These are phyloP conservation scores for Pseudolaguvia tuberculata DNA, from an alignment of 2,113 vertebrate genomes.

Conservation along the genomic window DNA sequence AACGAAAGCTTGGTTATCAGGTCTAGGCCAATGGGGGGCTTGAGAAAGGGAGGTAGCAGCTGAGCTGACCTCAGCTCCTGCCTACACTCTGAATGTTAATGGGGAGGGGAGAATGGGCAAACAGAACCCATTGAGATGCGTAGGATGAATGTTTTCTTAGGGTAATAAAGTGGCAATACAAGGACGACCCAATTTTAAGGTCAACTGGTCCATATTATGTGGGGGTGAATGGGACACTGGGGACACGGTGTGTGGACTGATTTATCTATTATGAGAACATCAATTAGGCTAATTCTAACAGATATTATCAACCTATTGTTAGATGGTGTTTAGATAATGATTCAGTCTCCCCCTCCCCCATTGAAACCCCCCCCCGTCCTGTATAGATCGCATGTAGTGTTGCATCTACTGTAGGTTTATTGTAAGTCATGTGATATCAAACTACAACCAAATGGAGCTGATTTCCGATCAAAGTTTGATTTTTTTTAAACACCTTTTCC, in stretches of 20 bases:
- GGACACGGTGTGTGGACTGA: slow-evolving; percentile 23
- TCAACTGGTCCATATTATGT: slow-evolving; percentile 54
- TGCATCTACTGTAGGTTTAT: background rate
- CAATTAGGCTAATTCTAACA: slow-evolving; percentile 33
- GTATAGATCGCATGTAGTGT: background rate
- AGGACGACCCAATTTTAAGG: slow-evolving; percentile 61
- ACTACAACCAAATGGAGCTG: slow-evolving; percentile 27
- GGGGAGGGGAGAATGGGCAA: slow-evolving; percentile 64
- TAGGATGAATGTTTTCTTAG: slow-evolving; percentile 70
- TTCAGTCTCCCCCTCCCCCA: too few relatives aligned
- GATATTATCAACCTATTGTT: slow-evolving; percentile 34
- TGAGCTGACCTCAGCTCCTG: slow-evolving; percentile 50
- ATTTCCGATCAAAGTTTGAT: slow-evolving; percentile 7
- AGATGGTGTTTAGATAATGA: background rate
- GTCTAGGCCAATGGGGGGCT: slow-evolving; percentile 56
- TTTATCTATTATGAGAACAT: slow-evolving; percentile 38
- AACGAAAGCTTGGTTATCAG: slow-evolving; percentile 62
- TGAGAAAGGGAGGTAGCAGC: slow-evolving; percentile 39
- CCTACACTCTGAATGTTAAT: slow-evolving; percentile 70
- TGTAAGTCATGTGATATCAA: background rate
- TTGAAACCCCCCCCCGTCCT: background rate
- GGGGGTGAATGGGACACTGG: slow-evolving; percentile 19
- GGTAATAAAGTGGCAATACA: slow-evolving; percentile 68
- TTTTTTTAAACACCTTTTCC: slow-evolving; percentile 7
- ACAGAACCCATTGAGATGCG: slow-evolving; percentile 72